These are phyloP conservation scores for Apodemus speciosus DNA, from an alignment of 2,113 vertebrate species.

Conservation along the genomic window DNA sequence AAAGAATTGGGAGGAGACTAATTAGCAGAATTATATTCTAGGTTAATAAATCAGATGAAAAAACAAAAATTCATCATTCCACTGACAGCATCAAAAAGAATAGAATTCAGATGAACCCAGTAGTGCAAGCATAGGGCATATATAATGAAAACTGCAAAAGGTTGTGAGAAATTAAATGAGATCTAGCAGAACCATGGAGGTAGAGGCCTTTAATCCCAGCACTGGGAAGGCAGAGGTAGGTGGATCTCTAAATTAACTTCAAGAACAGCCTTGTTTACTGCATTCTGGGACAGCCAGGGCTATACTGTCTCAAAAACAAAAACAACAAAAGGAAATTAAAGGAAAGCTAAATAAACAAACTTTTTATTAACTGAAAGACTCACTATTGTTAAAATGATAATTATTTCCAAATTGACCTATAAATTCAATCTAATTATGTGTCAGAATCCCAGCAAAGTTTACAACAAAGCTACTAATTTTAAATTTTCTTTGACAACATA, in stretches of 20 bases:
- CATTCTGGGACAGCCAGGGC: too few species aligned
- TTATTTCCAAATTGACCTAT: background rate
- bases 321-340: background rate
- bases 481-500: background rate
- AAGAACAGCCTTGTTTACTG: too few species aligned
- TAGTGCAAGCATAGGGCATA: background rate
- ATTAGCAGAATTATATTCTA: background rate
- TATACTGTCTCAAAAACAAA: too few species aligned
- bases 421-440: background rate
- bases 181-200: background rate
- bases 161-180: background rate
- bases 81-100: background rate
- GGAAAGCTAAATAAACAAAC: background rate
- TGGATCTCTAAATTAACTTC: too few species aligned
- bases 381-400: background rate
- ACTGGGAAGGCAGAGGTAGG: too few species aligned
- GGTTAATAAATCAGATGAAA: background rate
- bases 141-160: background rate
- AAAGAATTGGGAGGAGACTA: background rate
- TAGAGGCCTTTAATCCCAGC: background rate
- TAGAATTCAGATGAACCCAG: background rate
- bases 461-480: background rate
- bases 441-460: background rate
- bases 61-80: background rate
- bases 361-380: background rate